phyloP scores from a whole-genome alignment of 2,113 vertebrate species.

The Oreochromis aureus region DNA sequence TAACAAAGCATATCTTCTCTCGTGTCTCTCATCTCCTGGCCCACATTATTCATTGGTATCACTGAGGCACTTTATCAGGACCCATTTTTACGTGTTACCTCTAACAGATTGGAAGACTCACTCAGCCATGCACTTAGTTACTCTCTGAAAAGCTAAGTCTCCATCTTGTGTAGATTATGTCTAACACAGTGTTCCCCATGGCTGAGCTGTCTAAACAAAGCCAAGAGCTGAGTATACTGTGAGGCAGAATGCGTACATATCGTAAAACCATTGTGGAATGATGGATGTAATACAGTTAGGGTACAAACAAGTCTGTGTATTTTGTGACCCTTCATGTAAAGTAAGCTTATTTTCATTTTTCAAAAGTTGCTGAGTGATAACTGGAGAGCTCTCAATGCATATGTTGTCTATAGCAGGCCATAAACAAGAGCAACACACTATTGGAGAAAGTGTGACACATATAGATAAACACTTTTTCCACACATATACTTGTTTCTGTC shows the following conservation, averaged over 20 bases:
- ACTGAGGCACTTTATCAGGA: neutral
- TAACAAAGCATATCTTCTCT: neutral
- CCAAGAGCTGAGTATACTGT: slow-evolving; percentile 27
- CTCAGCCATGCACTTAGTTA: slow-evolving; percentile 7
- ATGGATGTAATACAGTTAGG: slow-evolving; percentile 22
- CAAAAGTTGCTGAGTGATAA: slow-evolving; percentile 9
- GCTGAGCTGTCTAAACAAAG: slow-evolving; percentile 55
- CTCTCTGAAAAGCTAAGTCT: slow-evolving; percentile 27
- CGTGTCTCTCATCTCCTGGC: neutral
- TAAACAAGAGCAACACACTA: neutral
- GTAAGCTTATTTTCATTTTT: slow-evolving; percentile 19
- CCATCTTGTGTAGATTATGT: slow-evolving; percentile 48
- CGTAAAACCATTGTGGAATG: slow-evolving; percentile 10
- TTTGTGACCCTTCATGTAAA: neutral
- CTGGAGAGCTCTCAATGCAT: neutral
- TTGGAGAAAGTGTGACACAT: neutral
- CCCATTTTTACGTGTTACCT: neutral
- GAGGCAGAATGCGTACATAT: slow-evolving; percentile 36
- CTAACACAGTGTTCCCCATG: slow-evolving; percentile 36
- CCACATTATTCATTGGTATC: neutral
- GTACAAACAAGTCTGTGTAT: slow-evolving; percentile 2
- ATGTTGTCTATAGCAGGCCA: neutral
- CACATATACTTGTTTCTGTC: neutral
- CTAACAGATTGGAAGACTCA: slow-evolving; percentile 25
- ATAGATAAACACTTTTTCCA: neutral